Conservation (phyloP, 2,797 vertebrate genomes). For the Falco novaeseelandiae region DNA sequence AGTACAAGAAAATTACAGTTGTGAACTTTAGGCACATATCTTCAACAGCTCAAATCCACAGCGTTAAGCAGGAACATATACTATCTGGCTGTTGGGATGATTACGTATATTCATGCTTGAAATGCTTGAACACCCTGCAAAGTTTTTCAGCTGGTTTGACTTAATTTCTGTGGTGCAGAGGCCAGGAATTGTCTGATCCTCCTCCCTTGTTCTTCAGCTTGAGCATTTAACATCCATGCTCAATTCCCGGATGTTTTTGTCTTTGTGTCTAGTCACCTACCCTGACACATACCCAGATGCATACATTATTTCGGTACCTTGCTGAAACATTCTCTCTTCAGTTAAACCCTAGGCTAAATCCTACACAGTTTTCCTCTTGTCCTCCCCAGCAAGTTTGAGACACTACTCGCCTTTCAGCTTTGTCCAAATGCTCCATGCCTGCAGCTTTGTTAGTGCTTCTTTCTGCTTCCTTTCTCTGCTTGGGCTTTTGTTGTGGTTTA, state of each 20-base stretch:
- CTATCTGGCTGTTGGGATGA: background rate
- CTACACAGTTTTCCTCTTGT: background rate
- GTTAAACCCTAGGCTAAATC: background rate
- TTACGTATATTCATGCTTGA: background rate
- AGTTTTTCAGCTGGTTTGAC: background rate
- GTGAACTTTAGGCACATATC: background rate
- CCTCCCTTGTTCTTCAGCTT: background rate
- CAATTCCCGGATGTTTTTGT: background rate
- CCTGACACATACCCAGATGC: background rate
- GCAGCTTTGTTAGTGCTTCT: background rate
- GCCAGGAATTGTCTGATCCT: background rate
- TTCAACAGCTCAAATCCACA: background rate
- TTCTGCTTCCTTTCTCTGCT: background rate
- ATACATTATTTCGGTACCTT: background rate
- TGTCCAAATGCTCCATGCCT: background rate
- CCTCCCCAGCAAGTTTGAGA: background rate
- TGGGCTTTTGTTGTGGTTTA: too few relatives aligned
- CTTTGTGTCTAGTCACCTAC: background rate
- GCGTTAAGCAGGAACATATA: background rate
- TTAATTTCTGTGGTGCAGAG: background rate
- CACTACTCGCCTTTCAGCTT: background rate
- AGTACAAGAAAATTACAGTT: conserved; percentile 10
- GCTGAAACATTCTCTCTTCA: background rate
- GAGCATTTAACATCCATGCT: background rate
- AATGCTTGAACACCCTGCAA: background rate